Conservation (phyloP, 2,797 vertebrate genomes). For the Scolopax bukidnonensis region DNA sequence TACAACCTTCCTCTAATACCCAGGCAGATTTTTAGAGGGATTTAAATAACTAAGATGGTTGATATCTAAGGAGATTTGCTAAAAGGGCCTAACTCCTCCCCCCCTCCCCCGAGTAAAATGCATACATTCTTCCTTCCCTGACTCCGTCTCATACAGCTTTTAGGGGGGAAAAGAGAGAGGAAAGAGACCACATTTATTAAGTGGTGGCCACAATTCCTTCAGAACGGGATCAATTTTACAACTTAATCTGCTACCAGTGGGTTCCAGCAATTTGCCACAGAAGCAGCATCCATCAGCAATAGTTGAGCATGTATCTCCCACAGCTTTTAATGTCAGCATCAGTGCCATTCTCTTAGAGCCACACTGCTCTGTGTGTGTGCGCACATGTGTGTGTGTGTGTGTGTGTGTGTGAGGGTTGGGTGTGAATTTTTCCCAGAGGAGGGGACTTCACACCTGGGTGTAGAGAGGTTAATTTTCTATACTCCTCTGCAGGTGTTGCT, state of each 20-base stretch:
- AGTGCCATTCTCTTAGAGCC: fast-evolving
- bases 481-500: neutral
- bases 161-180: neutral
- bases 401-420: neutral
- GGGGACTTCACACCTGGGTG: neutral
- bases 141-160: neutral
- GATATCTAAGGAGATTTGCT: neutral
- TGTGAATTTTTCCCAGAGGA: neutral
- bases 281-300: neutral
- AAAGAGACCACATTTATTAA: neutral
- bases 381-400: neutral
- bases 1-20: neutral
- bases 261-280: neutral
- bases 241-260: fast-evolving
- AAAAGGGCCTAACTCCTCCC: neutral
- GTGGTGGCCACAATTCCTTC: neutral
- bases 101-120: neutral
- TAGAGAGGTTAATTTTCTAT: neutral
- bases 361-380: neutral
- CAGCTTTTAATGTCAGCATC: neutral
- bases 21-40: neutral
- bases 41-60: neutral
- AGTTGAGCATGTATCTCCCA: neutral
- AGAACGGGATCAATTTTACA: neutral
- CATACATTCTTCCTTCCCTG: neutral